A percentile compares a stretch with the other conserved stretches of the same genome.
phyloP scores from a whole-genome alignment of 2,113 vertebrate species.

The Narcine bancroftii region DNA sequence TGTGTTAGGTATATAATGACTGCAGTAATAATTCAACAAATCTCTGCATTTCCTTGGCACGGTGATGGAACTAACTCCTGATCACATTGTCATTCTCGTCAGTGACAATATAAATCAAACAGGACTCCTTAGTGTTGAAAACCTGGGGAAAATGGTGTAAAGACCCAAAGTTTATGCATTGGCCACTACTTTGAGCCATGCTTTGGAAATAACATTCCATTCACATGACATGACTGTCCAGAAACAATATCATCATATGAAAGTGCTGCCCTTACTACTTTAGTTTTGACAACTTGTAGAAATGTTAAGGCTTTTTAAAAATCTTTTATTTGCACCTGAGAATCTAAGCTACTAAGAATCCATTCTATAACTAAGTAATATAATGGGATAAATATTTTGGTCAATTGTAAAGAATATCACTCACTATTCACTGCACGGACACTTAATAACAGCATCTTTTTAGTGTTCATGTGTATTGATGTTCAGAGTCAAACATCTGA shows the following conservation, averaged over 20 bases:
- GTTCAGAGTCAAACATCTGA: neutral
- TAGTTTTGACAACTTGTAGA: neutral
- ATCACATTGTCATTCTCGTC: neutral
- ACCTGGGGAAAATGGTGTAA: too few relatives aligned
- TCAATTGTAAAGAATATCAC: neutral
- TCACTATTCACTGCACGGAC: neutral
- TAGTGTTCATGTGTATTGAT: neutral
- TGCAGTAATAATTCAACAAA: neutral
- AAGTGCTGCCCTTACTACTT: neutral
- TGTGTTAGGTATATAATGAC: constrained; percentile 65
- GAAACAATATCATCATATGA: too few relatives aligned
- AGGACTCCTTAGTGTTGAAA: neutral
- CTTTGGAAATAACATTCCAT: too few relatives aligned
- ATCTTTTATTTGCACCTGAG: neutral
- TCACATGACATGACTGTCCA: too few relatives aligned
- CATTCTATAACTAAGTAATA: neutral
- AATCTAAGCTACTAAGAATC: neutral
- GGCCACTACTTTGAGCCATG: too few relatives aligned
- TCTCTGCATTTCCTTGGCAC: neutral
- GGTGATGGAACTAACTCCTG: neutral
- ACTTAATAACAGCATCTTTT: neutral
- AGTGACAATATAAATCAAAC: neutral
- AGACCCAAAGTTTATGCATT: too few relatives aligned
- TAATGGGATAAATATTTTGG: neutral
- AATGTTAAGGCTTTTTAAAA: neutral